phyloP scores from a whole-genome alignment of 2,113 vertebrate species.

The mouse (Mus musculus) region DNA sequence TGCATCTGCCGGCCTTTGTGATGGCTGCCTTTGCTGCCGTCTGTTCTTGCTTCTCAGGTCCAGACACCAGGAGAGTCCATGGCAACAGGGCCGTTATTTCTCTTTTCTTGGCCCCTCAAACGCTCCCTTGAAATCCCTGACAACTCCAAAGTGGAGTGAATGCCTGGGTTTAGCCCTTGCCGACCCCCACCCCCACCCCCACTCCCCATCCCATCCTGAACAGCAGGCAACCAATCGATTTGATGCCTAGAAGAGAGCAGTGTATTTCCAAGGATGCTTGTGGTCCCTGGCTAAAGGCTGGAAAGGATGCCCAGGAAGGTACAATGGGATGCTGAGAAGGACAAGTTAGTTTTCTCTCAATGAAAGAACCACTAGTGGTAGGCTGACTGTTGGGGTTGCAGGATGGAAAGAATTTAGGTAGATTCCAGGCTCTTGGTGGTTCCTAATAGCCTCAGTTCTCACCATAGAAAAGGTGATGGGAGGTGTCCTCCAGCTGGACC shows the following conservation, averaged over 20 bases:
- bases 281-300: not conserved
- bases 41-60: not conserved
- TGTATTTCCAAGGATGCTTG: not conserved
- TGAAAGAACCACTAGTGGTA: not conserved
- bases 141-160: not conserved
- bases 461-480: not conserved
- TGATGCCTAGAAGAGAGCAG: not conserved
- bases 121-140: not conserved
- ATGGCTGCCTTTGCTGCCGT: not conserved
- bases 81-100: not conserved
- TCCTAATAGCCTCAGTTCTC: not conserved
- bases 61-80: not conserved
- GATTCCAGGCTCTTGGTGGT: not conserved
- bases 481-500: not conserved
- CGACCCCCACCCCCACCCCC: not conserved
- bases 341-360: not conserved
- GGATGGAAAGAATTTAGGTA: not conserved
- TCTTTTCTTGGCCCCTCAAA: not conserved
- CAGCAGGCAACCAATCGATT: not conserved
- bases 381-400: accelerated
- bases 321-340: not conserved
- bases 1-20: not conserved
- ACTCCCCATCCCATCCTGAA: not conserved
- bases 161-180: not conserved
- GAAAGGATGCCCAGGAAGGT: not conserved